Conservation (phyloP, 2,113 vertebrate species). For the Atrichornis clamosus region DNA sequence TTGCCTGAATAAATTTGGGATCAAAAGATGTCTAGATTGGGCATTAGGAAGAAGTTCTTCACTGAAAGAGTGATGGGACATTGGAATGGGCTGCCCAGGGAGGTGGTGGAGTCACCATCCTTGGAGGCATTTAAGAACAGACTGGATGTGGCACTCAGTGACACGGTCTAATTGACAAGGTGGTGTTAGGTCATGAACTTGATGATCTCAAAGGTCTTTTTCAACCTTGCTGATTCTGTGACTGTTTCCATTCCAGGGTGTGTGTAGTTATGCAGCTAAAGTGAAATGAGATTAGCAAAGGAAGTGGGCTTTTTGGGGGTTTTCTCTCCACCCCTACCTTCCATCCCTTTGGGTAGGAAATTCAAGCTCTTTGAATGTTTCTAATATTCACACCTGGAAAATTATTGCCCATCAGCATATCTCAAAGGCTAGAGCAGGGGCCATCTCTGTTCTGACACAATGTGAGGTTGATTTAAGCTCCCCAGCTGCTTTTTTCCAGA, state of each 20-base stretch:
- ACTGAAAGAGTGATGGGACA: background rate
- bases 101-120: background rate
- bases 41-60: background rate
- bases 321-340: background rate
- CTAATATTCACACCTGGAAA: background rate
- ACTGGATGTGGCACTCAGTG: background rate
- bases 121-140: background rate
- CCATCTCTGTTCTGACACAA: background rate
- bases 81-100: background rate
- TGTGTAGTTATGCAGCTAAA: background rate
- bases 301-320: background rate
- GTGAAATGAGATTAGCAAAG: background rate
- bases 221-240: background rate
- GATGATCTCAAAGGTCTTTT: background rate
- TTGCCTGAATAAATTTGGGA: background rate
- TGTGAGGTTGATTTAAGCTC: background rate
- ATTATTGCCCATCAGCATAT: background rate
- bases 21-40: background rate
- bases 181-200: background rate
- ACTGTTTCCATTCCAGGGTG: background rate
- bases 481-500: background rate
- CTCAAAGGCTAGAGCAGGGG: background rate
- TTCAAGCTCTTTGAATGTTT: background rate
- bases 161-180: background rate
- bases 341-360: background rate